Evolutionary conservation across 2,113 vertebrate genomes (phyloP), one percentile per base, ranked within the genome.

Genomic region (Caranx melampygus): DNA sequence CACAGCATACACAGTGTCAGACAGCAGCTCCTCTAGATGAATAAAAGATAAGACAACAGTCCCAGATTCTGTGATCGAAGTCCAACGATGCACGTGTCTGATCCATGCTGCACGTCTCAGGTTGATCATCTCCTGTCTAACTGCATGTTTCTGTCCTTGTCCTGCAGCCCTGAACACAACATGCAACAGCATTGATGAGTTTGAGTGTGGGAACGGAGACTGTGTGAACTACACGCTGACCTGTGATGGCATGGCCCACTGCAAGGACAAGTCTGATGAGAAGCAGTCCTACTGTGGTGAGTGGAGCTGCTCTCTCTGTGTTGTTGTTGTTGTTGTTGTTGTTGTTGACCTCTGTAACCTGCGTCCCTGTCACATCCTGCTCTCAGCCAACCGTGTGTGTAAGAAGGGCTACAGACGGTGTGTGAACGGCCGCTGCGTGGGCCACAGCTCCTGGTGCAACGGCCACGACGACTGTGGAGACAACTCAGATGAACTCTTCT

Each of bases 221-320:
- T 99, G 98, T 74, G 94, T 99, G 11, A 96, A 96, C 92, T 99
- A 98, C 95, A 96, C 95, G 64, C 93, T 96, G 87, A 99, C 98
- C 0, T 99, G 98, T 0, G 98, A 99, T 0, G 96, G 97, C 0
- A 95, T 94, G 66, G 94, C 96, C 16, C 95, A 99, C 93, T 99
- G 98, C 94, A 99, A 99, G 90, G 97, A 99, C 96, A 99, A 98
- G 92, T 99, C 98, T 0, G 98, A 99, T 0, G 98, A 99, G 95
- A 99, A 99, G 81, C 97, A 96, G 6, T 97, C 96, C 76, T 99
- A 98, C 94, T 99, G 98, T 88, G 96, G 98, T 99, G 92, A 82
- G 91, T 75, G 59, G 44, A 59, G 20, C 16, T 11, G 60, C 40
- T n/a, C 10, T 59, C n/a, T 47, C 37, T 5, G 2, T 51, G 26